Evolutionary conservation across 1,140 invertebrate genomes (phyloP), one percentile per base, ranked within the genome.

Genomic region (Asbolus verrucosus): DNA sequence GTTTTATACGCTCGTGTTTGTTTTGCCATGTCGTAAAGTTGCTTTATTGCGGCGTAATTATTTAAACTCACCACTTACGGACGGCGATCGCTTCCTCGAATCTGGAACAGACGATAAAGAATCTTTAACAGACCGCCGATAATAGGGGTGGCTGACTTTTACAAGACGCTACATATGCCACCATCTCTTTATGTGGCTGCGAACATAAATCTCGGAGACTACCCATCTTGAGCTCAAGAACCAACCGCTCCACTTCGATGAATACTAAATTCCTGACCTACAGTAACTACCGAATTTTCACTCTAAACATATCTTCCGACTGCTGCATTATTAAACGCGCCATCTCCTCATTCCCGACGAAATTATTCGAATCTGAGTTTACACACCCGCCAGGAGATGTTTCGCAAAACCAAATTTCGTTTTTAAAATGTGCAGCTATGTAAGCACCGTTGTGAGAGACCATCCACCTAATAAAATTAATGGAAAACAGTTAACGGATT

Each of bases 1-100:
- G 21, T 54, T 54, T 54, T 72, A 71, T 76, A 66, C 70, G 72
- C 61, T 70, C 73, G 68, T 74, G 73, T 67, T 70, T 70, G 62
- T 70, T 70, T 70, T 66, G 63, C 39, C 30, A 59, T 19, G 50
- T 73, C 73, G 73, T 74, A 73, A 75, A 73, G 65, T 68, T 69
- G 69, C 66, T 75, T 75, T 75, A 75, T 73, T 66, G 65, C 65
- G 71, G 43, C 30, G 31, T 61, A 59, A 70, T 38, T 70, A 38
- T 65, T 66, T 46, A 15, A 21, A 70, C 61, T 66, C 18, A 70
- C 61, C 62, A 63, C 62, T 69, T 63, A 63, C 16, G 59, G 59
- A 24, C 18, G 41, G 36, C 31, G 6, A n/a, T n/a, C n/a, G n/a
- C n/a, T n/a, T n/a, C n/a, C n/a, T n/a, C n/a, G n/a, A n/a, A n/a